phyloP scores from a whole-genome alignment of 2,797 vertebrate species.

The Amazona finschi region DNA sequence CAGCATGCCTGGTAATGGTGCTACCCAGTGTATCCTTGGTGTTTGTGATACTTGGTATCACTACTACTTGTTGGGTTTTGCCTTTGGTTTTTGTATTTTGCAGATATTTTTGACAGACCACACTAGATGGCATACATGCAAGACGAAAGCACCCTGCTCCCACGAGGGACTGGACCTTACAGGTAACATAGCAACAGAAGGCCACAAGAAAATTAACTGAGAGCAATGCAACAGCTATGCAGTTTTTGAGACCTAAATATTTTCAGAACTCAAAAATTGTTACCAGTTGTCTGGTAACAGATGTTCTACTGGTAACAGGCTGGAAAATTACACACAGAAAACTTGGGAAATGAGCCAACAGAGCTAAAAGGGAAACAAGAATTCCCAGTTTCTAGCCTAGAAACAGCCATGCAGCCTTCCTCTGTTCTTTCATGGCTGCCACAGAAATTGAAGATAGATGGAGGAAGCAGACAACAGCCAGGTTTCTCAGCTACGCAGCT shows the following conservation, averaged over 20 bases:
- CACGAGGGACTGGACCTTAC: not conserved
- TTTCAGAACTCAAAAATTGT: not conserved
- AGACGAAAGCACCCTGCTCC: not conserved
- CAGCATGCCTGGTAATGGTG: not conserved
- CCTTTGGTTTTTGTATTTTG: not conserved
- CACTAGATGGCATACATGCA: not conserved
- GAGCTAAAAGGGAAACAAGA: not conserved
- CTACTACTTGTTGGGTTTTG: not conserved
- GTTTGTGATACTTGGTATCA: too few species aligned
- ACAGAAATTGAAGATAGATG: not conserved
- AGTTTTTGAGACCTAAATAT: not conserved
- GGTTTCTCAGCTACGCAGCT: not conserved
- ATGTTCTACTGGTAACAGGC: not conserved
- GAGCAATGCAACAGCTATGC: not conserved
- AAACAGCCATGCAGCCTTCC: not conserved
- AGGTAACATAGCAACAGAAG: not conserved
- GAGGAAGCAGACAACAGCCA: not conserved
- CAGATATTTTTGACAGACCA: not conserved
- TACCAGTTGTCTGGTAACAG: not conserved
- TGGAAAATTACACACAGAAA: not conserved
- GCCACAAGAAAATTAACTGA: not conserved
- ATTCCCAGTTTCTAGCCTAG: not conserved
- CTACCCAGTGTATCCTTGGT: not conserved
- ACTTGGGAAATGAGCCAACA: not conserved
- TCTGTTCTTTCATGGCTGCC: not conserved